Evolutionary conservation across 2,888 invertebrate species (phyloP), one percentile per base, ranked within the genome.

Genomic region (Chromoteleia sp.): DNA sequence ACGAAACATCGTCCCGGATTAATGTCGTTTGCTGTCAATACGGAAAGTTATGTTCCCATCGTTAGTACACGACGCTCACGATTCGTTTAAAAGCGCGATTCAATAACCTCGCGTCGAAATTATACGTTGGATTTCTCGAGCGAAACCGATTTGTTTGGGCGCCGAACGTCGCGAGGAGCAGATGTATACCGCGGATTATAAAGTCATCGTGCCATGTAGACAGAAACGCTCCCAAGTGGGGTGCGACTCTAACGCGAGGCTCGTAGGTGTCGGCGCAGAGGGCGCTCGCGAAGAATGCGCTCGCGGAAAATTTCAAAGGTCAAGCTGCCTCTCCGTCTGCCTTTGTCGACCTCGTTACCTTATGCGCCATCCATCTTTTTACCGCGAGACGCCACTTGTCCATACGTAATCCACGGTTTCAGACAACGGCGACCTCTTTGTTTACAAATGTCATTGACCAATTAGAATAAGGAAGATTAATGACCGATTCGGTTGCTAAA

Each of bases 281-380:
- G 67, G 67, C 75, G 75, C 75, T 83, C 82, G 84, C 82, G 81
- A 85, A 81, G 84, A 81, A 82, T 76, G 78, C 82, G 76, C 77
- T 82, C 82, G 82, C 77, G 82, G 86, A 87, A 88, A 89, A 88
- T 87, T 88, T 84, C 86, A 89, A 89, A 89, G 89, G 89, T 89
- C 89, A 86, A 81, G 78, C 84, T 71, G 79, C 83, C 77, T 82
- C 82, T 83, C 36, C 76, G 56, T 29, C 39, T 70, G 86, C 63
- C 71, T 83, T 71, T 70, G 75, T 71, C 73, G 76, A 67, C 75
- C 82, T 83, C 81, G 79, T 81, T 74, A 75, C 81, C 71, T 79
- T 79, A 75, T 82, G 70, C 71, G 81, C 85, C 85, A 85, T 86
- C 83, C 83, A 85, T 87, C 87, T 86, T 87, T 78, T 56, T 50